These are phyloP conservation scores for Aporrectodea caliginosa DNA, from an alignment of 1,140 invertebrate genomes.

Conservation along the genomic window DNA sequence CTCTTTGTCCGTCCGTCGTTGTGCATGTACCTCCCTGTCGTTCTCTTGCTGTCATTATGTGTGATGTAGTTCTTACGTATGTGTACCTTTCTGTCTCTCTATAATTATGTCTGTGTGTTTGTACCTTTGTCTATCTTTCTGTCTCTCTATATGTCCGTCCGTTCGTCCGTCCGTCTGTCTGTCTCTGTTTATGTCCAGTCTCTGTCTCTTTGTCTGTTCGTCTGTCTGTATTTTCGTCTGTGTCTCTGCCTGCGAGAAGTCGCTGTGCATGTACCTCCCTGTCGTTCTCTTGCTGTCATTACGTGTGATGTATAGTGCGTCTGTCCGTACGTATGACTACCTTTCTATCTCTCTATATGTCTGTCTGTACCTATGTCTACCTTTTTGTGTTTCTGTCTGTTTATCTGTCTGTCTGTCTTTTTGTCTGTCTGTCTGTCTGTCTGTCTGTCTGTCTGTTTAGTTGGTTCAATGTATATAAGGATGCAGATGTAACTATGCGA, in stretches of 20 bases:
- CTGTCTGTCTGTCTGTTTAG: neutral
- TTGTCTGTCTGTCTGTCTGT: neutral
- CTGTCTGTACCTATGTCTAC: neutral
- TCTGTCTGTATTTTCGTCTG: neutral
- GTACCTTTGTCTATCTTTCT: neutral
- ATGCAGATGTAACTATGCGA: neutral
- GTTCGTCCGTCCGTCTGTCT: neutral
- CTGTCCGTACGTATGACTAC: too few species aligned
- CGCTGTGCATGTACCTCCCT: neutral
- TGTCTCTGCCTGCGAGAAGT: too few species aligned
- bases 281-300: neutral
- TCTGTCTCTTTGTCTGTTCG: conserved; percentile 4
- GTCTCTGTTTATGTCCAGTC: too few species aligned
- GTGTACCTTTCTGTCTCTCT: neutral
- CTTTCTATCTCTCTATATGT: too few species aligned
- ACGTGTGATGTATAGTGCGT: too few species aligned
- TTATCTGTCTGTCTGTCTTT: neutral
- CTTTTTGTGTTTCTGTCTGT: neutral
- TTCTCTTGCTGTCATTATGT: too few species aligned
- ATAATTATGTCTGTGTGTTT: neutral
- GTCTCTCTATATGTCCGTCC: neutral
- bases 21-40: too few species aligned
- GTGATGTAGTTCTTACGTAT: neutral
- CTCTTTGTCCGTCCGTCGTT: too few species aligned
- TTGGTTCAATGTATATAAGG: neutral